A percentile compares a stretch with the other conserved stretches of the same genome.
Conservation (phyloP, 2,113 vertebrate species). For the Phylloscopus whistleri region DNA sequence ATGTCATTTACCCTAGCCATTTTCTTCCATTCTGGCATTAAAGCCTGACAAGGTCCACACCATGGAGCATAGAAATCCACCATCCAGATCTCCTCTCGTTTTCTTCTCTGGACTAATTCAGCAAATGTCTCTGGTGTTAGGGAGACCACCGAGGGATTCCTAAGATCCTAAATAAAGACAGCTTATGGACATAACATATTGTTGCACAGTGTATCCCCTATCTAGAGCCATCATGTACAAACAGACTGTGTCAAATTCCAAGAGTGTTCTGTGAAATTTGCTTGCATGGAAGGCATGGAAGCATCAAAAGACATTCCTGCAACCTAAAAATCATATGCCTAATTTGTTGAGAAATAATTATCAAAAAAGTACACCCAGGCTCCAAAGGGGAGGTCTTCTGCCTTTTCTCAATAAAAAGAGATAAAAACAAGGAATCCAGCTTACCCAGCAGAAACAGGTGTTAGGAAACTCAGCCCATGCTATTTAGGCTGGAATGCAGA, state of each 20-base stretch:
- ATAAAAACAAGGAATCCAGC: not conserved
- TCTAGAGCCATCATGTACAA: not conserved
- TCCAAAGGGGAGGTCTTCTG: not conserved
- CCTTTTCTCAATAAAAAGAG: not conserved
- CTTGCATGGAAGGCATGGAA: not conserved
- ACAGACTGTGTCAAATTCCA: not conserved
- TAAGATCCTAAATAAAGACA: conserved; percentile 82
- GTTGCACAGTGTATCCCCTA: not conserved
- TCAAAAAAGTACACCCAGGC: not conserved
- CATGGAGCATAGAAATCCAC: conserved; percentile 97
- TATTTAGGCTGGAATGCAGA: not conserved
- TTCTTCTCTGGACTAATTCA: conserved; percentile 80
- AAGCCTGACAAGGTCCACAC: conserved; percentile 94
- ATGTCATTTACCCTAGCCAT: conserved; percentile 86
- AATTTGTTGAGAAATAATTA: not conserved
- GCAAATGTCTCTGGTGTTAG: conserved; percentile 84
- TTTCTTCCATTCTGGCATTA: conserved; percentile 95
- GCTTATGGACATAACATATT: not conserved
- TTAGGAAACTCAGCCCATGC: not conserved
- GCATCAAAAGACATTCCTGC: not conserved
- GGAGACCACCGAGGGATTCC: conserved; percentile 84
- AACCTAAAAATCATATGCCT: not conserved
- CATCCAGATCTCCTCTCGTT: conserved; percentile 82
- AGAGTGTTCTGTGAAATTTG: not conserved
- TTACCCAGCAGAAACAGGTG: not conserved